Evolutionary conservation across 2,888 invertebrate genomes (phyloP).

Genomic region (Caradrina clavipalpis): DNA sequence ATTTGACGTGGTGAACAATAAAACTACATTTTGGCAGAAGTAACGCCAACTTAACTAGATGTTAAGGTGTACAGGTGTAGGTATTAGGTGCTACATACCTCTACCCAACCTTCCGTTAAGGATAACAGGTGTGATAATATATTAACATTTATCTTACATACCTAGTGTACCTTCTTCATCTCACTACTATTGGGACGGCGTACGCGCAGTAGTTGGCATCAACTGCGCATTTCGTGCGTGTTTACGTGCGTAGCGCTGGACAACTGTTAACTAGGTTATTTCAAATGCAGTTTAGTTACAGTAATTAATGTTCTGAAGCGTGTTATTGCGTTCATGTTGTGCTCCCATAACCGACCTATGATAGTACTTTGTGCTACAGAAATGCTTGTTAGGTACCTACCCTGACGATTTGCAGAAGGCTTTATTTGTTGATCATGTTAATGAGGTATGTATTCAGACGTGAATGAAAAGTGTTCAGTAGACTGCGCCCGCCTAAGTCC

Average conservation of each 20-base stretch:
- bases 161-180: constrained; percentile 22
- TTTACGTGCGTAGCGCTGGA: constrained; percentile 51
- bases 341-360: background rate
- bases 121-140: no score
- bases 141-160: no score
- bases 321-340: constrained; percentile 19
- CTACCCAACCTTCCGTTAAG: no score
- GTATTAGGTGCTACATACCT: no score
- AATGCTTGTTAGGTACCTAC: background rate
- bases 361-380: background rate
- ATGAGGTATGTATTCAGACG: no score
- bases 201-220: constrained; percentile 56
- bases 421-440: background rate
- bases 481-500: no score
- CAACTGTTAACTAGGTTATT: constrained; percentile 49
- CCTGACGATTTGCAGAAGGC: background rate
- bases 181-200: constrained; percentile 6
- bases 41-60: no score
- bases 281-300: constrained; percentile 42
- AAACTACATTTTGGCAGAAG: no score
- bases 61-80: no score
- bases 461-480: no score
- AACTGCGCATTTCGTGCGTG: constrained; percentile 42
- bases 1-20: no score
- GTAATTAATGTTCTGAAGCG: constrained; percentile 19